Evolutionary conservation across 2,113 vertebrate genomes (phyloP).

Genomic region (Etheostoma cragini): DNA sequence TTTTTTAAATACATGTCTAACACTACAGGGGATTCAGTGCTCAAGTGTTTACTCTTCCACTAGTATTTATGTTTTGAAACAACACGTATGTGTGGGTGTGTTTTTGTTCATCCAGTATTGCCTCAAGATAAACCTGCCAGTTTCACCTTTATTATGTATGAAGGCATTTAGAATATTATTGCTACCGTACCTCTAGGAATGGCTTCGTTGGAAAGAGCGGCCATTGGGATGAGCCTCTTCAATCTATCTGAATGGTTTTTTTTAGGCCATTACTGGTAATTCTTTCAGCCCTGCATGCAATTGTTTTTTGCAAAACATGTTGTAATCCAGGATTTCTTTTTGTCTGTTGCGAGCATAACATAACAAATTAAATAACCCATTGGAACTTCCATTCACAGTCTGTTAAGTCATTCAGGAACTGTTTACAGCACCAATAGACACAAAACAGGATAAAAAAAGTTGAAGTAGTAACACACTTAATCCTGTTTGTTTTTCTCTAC

Average conservation of each 20-base stretch:
- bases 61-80: constrained; percentile 44
- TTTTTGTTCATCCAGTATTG: constrained; percentile 31
- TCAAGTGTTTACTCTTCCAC: constrained; percentile 32
- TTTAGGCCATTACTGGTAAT: neutral
- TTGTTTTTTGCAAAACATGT: neutral
- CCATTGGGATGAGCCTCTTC: neutral
- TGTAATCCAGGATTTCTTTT: neutral
- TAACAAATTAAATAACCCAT: constrained; percentile 7
- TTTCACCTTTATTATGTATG: neutral
- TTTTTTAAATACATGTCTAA: neutral
- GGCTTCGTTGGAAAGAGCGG: neutral
- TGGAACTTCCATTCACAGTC: constrained; percentile 7
- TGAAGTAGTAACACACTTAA: neutral
- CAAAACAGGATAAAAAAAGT: neutral
- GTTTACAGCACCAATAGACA: neutral
- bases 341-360: neutral
- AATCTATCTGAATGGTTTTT: constrained; percentile 1
- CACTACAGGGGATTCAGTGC: constrained; percentile 12
- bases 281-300: neutral
- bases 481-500: neutral
- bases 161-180: neutral
- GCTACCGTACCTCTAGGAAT: neutral
- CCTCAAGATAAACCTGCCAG: constrained; percentile 17
- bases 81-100: constrained; percentile 4
- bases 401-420: constrained; percentile 10